These are phyloP conservation scores for Apostichopus parvimensis DNA, from an alignment of 35 echinoderm and acorn worm genomes.

Conservation along the genomic window DNA sequence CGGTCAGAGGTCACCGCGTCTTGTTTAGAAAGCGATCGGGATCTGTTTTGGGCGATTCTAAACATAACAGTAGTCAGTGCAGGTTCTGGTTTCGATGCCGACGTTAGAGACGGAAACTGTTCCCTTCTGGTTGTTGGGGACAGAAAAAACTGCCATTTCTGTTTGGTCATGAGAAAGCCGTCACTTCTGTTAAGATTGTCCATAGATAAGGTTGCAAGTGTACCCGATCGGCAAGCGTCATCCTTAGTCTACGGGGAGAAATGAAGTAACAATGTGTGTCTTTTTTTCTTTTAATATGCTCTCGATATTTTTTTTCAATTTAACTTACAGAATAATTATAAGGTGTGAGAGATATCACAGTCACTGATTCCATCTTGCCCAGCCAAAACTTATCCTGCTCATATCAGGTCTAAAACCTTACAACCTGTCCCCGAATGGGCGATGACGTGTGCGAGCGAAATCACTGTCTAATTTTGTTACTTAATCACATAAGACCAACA, in stretches of 20 bases:
- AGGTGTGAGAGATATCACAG: too few species aligned
- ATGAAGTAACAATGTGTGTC: too few species aligned
- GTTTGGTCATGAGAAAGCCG: background rate
- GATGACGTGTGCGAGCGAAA: too few species aligned
- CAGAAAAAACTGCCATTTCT: slow-evolving; percentile 14
- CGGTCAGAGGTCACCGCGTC: background rate
- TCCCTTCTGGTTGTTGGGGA: background rate
- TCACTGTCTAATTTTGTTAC: too few species aligned
- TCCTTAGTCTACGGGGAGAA: background rate
- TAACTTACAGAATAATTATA: too few species aligned
- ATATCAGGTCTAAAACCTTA: too few species aligned
- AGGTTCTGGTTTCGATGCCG: background rate
- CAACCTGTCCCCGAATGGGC: too few species aligned
- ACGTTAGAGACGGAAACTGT: background rate
- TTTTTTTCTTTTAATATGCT: too few species aligned
- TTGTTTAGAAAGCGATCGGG: background rate
- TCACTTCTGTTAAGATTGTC: background rate
- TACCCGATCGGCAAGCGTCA: background rate
- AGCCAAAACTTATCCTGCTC: too few species aligned
- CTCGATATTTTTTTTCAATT: too few species aligned
- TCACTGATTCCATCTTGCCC: too few species aligned
- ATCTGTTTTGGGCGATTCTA: background rate
- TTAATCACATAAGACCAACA: too few species aligned
- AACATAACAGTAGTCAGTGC: slow-evolving; percentile 1
- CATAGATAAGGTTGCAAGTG: background rate